Conservation (phyloP, 2,888 invertebrate genomes). For the Andrena minutula region DNA sequence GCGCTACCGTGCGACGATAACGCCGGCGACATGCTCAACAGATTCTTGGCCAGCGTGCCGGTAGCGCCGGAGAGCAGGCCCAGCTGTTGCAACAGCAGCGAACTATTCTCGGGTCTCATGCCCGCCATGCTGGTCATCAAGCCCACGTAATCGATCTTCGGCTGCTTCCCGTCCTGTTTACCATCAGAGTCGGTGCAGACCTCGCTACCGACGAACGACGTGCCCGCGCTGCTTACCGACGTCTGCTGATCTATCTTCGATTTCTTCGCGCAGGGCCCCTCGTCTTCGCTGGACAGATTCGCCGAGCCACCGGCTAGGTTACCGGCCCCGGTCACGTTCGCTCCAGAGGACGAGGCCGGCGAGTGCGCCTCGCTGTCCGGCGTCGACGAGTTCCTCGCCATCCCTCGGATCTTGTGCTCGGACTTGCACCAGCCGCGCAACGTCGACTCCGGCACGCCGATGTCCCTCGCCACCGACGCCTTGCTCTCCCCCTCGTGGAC, state of each 20-base stretch:
- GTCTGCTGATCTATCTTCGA: conserved; percentile 71
- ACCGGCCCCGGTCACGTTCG: conserved; percentile 61
- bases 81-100: conserved; percentile 73
- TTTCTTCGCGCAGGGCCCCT: conserved; percentile 75
- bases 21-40: conserved; percentile 66
- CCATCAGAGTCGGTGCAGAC: conserved; percentile 42
- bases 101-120: conserved; percentile 76
- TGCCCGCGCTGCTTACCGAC: conserved; percentile 50
- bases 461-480: conserved; percentile 93
- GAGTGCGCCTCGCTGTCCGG: conserved; percentile 87
- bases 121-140: conserved; percentile 74
- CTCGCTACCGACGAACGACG: conserved; percentile 58
- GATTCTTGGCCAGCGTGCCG: conserved; percentile 72
- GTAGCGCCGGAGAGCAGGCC: conserved; percentile 71
- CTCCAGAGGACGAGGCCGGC: conserved; percentile 78
- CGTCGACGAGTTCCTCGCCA: conserved; percentile 86
- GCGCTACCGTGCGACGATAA: conserved; percentile 63
- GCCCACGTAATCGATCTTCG: conserved; percentile 76
- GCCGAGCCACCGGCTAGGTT: conserved; percentile 50
- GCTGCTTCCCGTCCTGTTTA: conserved; percentile 53
- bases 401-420: conserved; percentile 91
- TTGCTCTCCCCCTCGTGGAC: conserved; percentile 95
- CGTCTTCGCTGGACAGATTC: conserved; percentile 75
- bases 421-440: conserved; percentile 95
- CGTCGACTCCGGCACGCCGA: conserved; percentile 94